A percentile compares a stretch with the other conserved stretches of the same genome.
Conservation (phyloP, 2,888 invertebrate species). For the Brenthis daphne region DNA sequence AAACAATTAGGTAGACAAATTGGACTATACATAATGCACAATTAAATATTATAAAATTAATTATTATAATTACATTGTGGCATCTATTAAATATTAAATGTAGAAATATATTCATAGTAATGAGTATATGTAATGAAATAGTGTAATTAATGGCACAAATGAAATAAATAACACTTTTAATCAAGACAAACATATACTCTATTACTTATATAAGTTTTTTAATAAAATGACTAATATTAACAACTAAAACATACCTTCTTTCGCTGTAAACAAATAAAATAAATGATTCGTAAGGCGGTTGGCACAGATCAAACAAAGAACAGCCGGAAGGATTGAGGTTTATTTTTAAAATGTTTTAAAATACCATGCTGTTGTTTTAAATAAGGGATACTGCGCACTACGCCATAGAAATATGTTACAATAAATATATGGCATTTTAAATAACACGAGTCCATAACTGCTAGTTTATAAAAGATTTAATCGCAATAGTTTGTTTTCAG, state of each 20-base stretch:
- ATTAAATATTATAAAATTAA: too few species aligned
- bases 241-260: conserved; percentile 69
- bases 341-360: conserved; percentile 44
- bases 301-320: conserved; percentile 47
- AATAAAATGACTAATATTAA: conserved; percentile 3
- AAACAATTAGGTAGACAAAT: too few species aligned
- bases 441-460: neutral
- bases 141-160: too few species aligned
- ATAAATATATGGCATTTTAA: conserved; percentile 2
- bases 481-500: conserved; percentile 9
- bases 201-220: neutral
- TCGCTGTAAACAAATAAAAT: conserved; percentile 67
- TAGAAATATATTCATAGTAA: too few species aligned
- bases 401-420: neutral
- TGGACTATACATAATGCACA: too few species aligned
- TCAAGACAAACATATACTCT: too few species aligned
- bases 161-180: too few species aligned
- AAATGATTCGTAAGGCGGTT: conserved; percentile 42
- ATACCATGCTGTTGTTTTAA: conserved; percentile 32
- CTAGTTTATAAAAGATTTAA: neutral
- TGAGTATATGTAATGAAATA: too few species aligned
- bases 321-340: conserved; percentile 40
- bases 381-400: conserved; percentile 28
- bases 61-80: too few species aligned
- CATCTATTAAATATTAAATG: too few species aligned